Base-by-base conservation (phyloP, 2,888 invertebrate genomes). In the Himalopsyche anomala region DNA sequence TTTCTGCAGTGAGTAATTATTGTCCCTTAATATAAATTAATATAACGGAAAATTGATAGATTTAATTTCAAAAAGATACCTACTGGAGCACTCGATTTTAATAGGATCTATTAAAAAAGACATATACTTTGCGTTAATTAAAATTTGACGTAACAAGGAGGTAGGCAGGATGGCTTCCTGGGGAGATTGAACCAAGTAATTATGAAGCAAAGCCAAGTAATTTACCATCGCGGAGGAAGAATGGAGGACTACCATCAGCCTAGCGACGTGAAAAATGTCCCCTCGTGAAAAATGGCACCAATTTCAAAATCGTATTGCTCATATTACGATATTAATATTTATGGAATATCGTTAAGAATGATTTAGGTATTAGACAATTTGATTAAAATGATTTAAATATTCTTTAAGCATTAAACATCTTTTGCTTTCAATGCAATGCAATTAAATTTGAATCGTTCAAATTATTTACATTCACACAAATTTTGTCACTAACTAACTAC, bases 311-410 rank as follows among this genome's bases (percentile, higher is more conserved):
- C 80, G 28, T 19, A 80, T 51, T 28, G 45, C 74, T 45, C 80
- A 80, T 42, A 80, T 80, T 80, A 17, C 80, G 11, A 42, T 19
- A 80, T 80, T 80, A 80, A 80, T 80, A 80, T 80, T 80, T 80
- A 80, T 80, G 80, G 80, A 74, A 74, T 38, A 74, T 74, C 74
- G 74, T 74, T 74, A 74, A 74, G 12, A 12, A 38, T 9, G 38
- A 38, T 74, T 74, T 74, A 74, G 15, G 38, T 74, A 36, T 74
- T 74, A 15, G 38, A 38, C 15, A 15, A 36, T 74, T 74, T 38
- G 3, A 9, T 17, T 9, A 12, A 74, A 74, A 19, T 74, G 28
- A 28, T 36, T 74, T 11, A 9, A 56, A 36, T 5, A n/a, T 36
- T 36, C 15, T 12, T 15, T 15, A 5, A 15, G 15, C 5, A 51